Conservation (phyloP, 2,113 vertebrate genomes). For the Cyphomyrus discorhynchus region DNA sequence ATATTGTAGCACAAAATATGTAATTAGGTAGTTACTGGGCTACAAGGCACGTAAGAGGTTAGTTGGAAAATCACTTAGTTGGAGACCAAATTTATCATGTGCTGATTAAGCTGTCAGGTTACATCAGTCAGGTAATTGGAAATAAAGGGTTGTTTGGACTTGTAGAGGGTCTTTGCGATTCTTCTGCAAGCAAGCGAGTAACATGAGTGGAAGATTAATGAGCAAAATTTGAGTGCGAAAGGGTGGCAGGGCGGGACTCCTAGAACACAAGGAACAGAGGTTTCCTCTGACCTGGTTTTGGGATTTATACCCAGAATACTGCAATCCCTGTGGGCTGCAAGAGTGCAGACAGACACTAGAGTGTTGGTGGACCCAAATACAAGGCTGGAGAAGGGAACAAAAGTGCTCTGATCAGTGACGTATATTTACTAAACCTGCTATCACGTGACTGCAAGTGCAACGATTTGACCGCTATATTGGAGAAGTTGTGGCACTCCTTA, state of each 20-base stretch:
- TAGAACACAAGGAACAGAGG: neutral
- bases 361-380: slow-evolving; percentile 1
- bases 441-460: neutral
- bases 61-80: slow-evolving; percentile 2
- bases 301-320: neutral
- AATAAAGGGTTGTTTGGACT: neutral
- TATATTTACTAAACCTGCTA: neutral
- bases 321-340: slow-evolving; percentile 5
- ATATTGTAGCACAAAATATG: neutral
- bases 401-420: neutral
- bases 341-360: slow-evolving; percentile 13
- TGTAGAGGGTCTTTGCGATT: neutral
- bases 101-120: neutral
- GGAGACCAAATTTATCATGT: neutral
- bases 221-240: neutral
- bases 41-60: neutral
- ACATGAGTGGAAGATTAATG: neutral
- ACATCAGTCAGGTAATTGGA: slow-evolving; percentile 1
- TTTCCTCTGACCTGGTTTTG: neutral
- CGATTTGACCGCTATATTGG: neutral
- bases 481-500: neutral
- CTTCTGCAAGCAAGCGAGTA: neutral
- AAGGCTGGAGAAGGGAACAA: neutral
- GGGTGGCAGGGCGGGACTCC: neutral
- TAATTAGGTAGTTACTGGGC: neutral